A percentile compares a stretch with the other conserved stretches of the same genome.
Conservation (phyloP, 2,113 vertebrate species). For the Dissostichus mawsoni region DNA sequence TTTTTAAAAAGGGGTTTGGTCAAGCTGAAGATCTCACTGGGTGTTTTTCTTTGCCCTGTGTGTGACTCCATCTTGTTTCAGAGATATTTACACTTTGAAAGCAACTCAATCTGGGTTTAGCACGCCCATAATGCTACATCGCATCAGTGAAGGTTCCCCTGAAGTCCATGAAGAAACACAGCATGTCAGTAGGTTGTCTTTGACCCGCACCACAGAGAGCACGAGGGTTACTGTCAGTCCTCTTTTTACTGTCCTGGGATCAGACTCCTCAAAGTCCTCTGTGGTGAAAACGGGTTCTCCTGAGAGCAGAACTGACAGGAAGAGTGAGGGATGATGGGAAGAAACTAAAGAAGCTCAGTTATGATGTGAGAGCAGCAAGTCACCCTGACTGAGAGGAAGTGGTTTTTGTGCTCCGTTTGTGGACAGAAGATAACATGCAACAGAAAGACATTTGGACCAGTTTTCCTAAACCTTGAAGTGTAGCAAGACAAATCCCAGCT, state of each 20-base stretch:
- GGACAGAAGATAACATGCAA: too few species aligned
- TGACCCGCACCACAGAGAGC: constrained; percentile 19
- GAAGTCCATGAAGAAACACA: constrained; percentile 65
- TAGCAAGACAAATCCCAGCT: too few species aligned
- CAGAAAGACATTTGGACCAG: too few species aligned
- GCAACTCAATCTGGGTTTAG: constrained; percentile 88
- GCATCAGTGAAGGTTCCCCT: constrained; percentile 88
- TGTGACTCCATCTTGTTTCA: too few species aligned
- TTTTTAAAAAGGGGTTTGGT: constrained; percentile 75
- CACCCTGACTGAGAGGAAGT: neutral
- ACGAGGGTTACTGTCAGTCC: neutral
- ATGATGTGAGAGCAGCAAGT: neutral
- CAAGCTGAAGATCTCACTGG: constrained; percentile 75
- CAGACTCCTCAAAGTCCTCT: constrained; percentile 22
- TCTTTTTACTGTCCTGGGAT: constrained; percentile 39
- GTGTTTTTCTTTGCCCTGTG: too few species aligned
- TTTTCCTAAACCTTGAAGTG: too few species aligned
- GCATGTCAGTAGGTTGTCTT: constrained; percentile 64
- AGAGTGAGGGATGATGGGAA: constrained; percentile 22
- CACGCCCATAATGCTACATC: constrained; percentile 90
- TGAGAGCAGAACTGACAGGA: constrained; percentile 69
- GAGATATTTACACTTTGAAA: constrained; percentile 90
- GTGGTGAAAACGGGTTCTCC: constrained; percentile 50
- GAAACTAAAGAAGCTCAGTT: constrained; percentile 24
- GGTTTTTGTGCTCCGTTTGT: too few species aligned